These are phyloP conservation scores for Netelia melanura DNA, from an alignment of 2,888 invertebrate genomes.

Conservation along the genomic window DNA sequence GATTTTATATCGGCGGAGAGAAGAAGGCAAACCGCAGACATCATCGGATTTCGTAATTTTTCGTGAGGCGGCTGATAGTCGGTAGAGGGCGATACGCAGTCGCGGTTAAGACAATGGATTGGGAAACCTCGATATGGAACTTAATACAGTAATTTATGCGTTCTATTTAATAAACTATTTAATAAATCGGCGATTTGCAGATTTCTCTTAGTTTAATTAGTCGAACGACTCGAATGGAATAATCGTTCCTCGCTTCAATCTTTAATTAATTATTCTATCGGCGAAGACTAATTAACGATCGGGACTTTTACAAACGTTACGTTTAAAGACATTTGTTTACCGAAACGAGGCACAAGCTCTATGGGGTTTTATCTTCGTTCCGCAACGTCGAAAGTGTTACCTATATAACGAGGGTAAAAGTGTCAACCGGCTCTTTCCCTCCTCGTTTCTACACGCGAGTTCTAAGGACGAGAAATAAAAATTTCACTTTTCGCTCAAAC, in stretches of 20 bases:
- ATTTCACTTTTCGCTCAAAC: constrained; percentile 71
- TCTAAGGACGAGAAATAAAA: constrained; percentile 54
- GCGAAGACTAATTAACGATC: no score
- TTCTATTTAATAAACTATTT: background rate
- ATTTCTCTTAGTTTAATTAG: no score
- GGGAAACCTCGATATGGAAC: constrained; percentile 71
- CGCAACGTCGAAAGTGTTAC: constrained; percentile 41
- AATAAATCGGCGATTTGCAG: no score
- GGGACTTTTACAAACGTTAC: background rate
- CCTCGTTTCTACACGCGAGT: constrained; percentile 14
- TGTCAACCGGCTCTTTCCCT: constrained; percentile 73
- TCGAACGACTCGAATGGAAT: no score
- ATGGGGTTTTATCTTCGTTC: background rate
- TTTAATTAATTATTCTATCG: no score
- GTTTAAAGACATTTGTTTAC: background rate
- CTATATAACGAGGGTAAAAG: constrained; percentile 52
- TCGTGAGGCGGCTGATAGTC: constrained; percentile 16
- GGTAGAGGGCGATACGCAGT: constrained; percentile 60
- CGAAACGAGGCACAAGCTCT: constrained; percentile 24
- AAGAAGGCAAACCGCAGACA: constrained; percentile 57
- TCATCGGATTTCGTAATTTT: constrained; percentile 68
- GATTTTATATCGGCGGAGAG: constrained; percentile 60
- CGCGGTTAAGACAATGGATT: constrained; percentile 76
- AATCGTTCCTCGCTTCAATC: no score
- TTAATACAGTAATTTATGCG: background rate